These are phyloP conservation scores for Philypnodon macrostomus DNA, from an alignment of 2,797 vertebrate genomes.

Conservation along the genomic window DNA sequence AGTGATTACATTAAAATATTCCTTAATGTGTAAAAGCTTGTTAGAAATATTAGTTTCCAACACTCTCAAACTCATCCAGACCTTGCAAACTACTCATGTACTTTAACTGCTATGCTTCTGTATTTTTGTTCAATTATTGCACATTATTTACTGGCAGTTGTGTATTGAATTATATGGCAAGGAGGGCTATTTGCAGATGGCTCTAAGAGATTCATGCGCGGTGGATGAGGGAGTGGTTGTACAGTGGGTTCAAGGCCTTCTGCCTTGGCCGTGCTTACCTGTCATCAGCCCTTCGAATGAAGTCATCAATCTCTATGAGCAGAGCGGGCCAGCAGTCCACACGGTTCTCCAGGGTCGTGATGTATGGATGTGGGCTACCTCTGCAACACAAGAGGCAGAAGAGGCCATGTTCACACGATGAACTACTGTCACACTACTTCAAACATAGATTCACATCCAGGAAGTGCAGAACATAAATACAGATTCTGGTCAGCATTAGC, in stretches of 20 bases:
- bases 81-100: background rate
- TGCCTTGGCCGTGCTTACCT: constrained; percentile 71
- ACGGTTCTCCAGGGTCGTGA: constrained; percentile 89
- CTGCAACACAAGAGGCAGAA: constrained; percentile 67
- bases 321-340: constrained; percentile 88
- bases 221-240: constrained; percentile 12
- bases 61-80: background rate
- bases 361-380: constrained; percentile 86
- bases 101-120: background rate
- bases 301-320: constrained; percentile 82
- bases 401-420: constrained; percentile 6
- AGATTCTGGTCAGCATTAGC: background rate
- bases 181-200: constrained; percentile 17
- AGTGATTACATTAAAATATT: too few species aligned
- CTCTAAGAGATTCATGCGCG: constrained; percentile 13
- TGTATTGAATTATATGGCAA: constrained; percentile 13
- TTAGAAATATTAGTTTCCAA: background rate
- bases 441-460: constrained; percentile 1
- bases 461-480: constrained; percentile 3
- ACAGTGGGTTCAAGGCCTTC: constrained; percentile 24
- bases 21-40: too few species aligned
- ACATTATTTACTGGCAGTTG: constrained; percentile 12
- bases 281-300: constrained; percentile 80
- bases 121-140: constrained; percentile 2
- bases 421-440: background rate